Conservation (phyloP, 2,888 invertebrate species). For the Galerucella calmariensis region DNA sequence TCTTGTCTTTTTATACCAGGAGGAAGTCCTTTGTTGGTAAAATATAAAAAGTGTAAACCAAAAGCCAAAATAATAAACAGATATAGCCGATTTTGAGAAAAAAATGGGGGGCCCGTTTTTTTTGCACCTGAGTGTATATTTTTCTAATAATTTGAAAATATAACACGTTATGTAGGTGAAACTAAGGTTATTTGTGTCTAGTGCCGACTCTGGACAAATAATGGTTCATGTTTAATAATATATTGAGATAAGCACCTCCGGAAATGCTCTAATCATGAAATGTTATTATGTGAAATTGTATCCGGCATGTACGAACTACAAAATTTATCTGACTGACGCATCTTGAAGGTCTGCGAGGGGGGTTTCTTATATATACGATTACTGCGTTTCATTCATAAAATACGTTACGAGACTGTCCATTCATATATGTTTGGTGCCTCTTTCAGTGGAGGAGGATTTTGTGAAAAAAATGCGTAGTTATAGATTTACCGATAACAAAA, state of each 20-base stretch:
- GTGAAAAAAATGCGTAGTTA: conserved; percentile 1
- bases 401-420: background rate
- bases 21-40: no score
- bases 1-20: no score
- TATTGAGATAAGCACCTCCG: conserved; percentile 43
- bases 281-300: conserved; percentile 42
- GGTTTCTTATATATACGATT: conserved; percentile 9
- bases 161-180: no score
- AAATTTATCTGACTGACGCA: conserved; percentile 24
- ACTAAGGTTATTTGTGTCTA: background rate
- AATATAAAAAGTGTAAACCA: no score
- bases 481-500: background rate
- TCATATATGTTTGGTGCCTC: conserved; percentile 5
- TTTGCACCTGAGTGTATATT: no score
- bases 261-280: conserved; percentile 43
- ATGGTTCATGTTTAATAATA: conserved; percentile 34
- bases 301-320: conserved; percentile 32
- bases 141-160: no score
- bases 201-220: background rate
- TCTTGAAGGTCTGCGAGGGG: conserved; percentile 8
- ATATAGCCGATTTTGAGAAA: no score
- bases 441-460: background rate
- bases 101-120: no score
- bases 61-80: no score
- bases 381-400: conserved; percentile 14